Evolutionary conservation across 2,797 vertebrate genomes (phyloP), one percentile per base, ranked within the genome.

Genomic region (Taeniopygia guttata): DNA sequence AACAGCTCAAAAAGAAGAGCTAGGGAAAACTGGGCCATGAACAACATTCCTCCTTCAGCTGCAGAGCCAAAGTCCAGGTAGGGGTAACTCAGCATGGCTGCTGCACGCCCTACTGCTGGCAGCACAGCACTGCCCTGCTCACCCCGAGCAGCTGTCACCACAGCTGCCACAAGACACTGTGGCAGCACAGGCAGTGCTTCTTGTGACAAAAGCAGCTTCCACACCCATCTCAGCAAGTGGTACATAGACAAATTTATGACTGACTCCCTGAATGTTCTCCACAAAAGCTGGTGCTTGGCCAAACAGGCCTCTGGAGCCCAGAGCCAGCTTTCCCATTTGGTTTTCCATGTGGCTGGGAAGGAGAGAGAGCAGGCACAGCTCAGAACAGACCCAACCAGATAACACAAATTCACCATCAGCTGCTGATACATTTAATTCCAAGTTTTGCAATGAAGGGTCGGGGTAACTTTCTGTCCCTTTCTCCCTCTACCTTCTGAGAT

Each of bases 91-190:
- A 74, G 48, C 5, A 48, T 9, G 5, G 7, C 8, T 64, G 6
- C 34, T 59, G 66, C 49, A 4, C 0, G 1, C 52, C 25, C 36
- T 16, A 26, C n/a, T 17, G 6, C 42, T 38, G 46, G 36, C 21
- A 77, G 55, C 36, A 19, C 38, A 51, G 40, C 1, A 0, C 10
- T 29, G 16, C 27, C 12, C n/a, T 17, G 25, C 10, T 30, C 5
- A 4, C n/a, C 19, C 42, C 20, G 16, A 16, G 30, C 27, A 75
- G 62, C n/a, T 73, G 38, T 40, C 82, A 23, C 18, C 45, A 49
- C 0, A 0, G 10, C 4, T 15, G 29, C 45, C 27, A n/a, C 0
- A 0, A n/a, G 32, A 56, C 21, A 54, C 11, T 0, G 2, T 7
- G 10, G 45, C 60, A 58, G 34, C 30, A 19, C 10, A 51, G 67